Base-by-base conservation (phyloP, 2,113 vertebrate species). In the Nettapus auritus region DNA sequence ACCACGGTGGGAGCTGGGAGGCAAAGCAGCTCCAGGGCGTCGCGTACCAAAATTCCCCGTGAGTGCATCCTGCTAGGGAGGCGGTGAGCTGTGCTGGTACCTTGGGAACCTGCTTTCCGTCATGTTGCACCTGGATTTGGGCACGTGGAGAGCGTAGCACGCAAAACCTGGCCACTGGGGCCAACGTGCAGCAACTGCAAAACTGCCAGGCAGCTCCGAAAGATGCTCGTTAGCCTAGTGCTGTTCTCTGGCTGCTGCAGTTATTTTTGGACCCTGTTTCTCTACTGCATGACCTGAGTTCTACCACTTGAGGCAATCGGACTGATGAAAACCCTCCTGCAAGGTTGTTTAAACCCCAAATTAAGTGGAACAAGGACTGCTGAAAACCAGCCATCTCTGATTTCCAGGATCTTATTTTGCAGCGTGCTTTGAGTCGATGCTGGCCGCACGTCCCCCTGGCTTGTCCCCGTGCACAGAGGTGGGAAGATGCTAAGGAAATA, bases 11-110 rank as follows among this genome's bases (percentile, higher is more conserved):
- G 17, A 31, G 13, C 33, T 0, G 1, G 14, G 31, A 23, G 25
- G 7, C 34, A 81, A 84, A 23, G 68, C 9, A 86, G 64, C 82
- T 42, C 50, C 36, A 3, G 33, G 56, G 34, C 33, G 1, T 28
- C 1, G 13, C 20, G 44, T 42, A 15, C 36, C 34, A 4, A 7
- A 80, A 7, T 18, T 36, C 11, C 25, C 57, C 0, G 0, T 12
- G 11, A 4, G 16, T 8, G 44, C 5, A 0, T 55, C 55, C 29
- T 46, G 69, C 50, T 21, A 14, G 40, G 69, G 69, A 59, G 44
- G 34, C 25, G 4, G 11, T 0, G 6, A 59, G 40, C 55, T 0
- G 0, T 8, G 4, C 25, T 5, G 1, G n/a, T 29, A 31, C 38
- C 13, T 1, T 4, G 53, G 34, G 22, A 36, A 8, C 31, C 44